Evolutionary conservation across 2,113 vertebrate genomes (phyloP).

Genomic region (Erpornis zantholeuca): DNA sequence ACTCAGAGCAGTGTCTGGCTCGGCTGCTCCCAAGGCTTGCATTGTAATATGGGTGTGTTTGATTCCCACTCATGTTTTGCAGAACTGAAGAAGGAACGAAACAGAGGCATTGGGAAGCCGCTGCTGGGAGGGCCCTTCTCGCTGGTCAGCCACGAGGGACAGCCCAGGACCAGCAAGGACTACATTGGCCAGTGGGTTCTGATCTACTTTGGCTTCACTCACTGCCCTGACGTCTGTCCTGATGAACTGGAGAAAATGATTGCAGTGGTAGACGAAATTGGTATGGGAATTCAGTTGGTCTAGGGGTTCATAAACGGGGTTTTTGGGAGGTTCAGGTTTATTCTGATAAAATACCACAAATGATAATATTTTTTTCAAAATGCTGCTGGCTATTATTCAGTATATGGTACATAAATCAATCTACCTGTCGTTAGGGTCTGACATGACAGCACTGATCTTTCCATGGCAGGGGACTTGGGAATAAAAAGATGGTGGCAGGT

Average conservation of each 20-base stretch:
- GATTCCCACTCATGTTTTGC: not conserved
- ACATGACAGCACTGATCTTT: not conserved
- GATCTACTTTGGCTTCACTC: slow-evolving; percentile 96
- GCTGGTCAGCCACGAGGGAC: slow-evolving; percentile 82
- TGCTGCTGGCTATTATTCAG: not conserved
- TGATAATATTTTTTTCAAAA: not conserved
- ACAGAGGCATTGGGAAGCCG: slow-evolving; percentile 83
- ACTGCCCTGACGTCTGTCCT: slow-evolving; percentile 97
- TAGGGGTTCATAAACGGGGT: not conserved
- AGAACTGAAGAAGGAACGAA: slow-evolving; percentile 86
- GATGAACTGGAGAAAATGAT: slow-evolving; percentile 98
- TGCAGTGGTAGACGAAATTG: slow-evolving; percentile 89
- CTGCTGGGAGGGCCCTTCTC: slow-evolving; percentile 93
- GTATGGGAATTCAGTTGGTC: slow-evolving; percentile 72
- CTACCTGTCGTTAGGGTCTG: not conserved
- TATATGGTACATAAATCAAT: not conserved
- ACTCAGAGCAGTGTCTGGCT: too few relatives aligned
- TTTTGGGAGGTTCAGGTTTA: not conserved
- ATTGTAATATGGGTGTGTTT: not conserved
- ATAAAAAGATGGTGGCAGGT: not conserved
- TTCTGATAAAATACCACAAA: not conserved
- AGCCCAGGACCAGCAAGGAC: slow-evolving; percentile 80
- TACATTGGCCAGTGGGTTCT: slow-evolving; percentile 92
- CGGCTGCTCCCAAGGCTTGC: fast-evolving
- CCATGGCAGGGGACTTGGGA: not conserved